Evolutionary conservation across 2,888 invertebrate species (phyloP).

Genomic region (Eutolmus rufibarbis): DNA sequence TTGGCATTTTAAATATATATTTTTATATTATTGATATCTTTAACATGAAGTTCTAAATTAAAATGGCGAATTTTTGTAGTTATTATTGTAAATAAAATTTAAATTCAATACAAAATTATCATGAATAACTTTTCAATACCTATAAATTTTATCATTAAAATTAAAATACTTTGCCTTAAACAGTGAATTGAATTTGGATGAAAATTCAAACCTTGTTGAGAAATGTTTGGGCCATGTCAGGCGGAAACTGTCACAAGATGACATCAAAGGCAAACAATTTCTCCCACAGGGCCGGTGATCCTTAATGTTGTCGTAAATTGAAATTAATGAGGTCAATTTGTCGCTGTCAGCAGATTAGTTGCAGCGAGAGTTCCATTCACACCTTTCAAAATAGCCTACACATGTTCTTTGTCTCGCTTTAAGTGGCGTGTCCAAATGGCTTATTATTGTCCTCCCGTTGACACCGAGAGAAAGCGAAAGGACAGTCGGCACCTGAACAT

Average conservation of each 20-base stretch:
- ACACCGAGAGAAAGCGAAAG: conserved; percentile 4
- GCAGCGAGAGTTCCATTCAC: not conserved
- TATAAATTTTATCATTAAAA: not conserved
- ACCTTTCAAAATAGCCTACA: conserved; percentile 4
- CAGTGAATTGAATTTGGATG: not conserved
- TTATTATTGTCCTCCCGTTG: conserved; percentile 1
- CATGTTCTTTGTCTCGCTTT: conserved; percentile 19
- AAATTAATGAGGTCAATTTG: conserved; percentile 33
- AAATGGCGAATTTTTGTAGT: no score
- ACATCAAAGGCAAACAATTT: not conserved
- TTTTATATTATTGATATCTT: no score
- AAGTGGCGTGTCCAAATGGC: conserved; percentile 15
- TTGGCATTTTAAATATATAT: no score
- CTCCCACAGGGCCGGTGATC: not conserved
- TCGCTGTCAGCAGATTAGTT: conserved; percentile 18
- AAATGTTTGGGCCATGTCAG: not conserved
- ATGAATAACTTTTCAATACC: no score
- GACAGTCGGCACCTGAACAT: conserved; percentile 24
- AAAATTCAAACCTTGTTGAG: not conserved
- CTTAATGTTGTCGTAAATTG: conserved; percentile 14
- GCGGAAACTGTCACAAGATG: not conserved
- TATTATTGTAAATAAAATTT: no score
- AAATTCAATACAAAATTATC: no score
- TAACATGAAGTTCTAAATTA: no score
- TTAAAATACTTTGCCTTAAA: not conserved